Base-by-base conservation (phyloP, 2,888 invertebrate species). In the Coecobrya sp. region DNA sequence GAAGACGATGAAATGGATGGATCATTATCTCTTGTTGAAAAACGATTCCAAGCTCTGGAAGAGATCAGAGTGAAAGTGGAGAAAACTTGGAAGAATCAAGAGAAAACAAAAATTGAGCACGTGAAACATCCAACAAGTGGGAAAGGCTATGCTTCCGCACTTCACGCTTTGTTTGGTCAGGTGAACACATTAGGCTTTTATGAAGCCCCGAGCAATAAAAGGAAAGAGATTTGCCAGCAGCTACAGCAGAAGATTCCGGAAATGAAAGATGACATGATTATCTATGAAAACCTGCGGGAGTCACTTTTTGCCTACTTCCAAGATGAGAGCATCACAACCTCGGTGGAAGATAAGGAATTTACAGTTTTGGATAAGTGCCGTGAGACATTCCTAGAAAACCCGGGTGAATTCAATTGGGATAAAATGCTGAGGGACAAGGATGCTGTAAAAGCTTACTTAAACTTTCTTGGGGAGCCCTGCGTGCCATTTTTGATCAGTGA, bases 401-500 rank as follows among this genome's bases (percentile, higher is more conserved):
- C 49, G 22, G 79, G 7, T 82, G 13, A 55, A n/a, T 70, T 79
- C 11, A 36, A 27, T 68, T 93, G 45, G 68, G 62, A 42, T 4
- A 42, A 84, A 45, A 76, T 89, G 49, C 89, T 88, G 22, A 16
- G 59, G 59, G 93, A 93, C 70, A 13, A 92, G 76, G 79, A 59
- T 45, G 42, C 93, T 42, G 30, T 93, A 13, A 45, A 89, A 79
- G 92, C 93, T 68, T 93, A 94, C 79, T 55, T 25, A 25, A 52
- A 89, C 19, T 91, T 94, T 82, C 73, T 94, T 42, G 59, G n/a
- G 55, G 52, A 89, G 76, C 84, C 84, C 7, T 79, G 91, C 11
- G 93, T 94, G 16, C 89, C 92, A 76, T 89, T 87, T 4, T 89
- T 94, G 22, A 45, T 81, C n/a, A 92, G 93, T 73, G 94, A 93